Conservation (phyloP, 1,140 invertebrate genomes). For the Acyrthosiphon pisum region DNA sequence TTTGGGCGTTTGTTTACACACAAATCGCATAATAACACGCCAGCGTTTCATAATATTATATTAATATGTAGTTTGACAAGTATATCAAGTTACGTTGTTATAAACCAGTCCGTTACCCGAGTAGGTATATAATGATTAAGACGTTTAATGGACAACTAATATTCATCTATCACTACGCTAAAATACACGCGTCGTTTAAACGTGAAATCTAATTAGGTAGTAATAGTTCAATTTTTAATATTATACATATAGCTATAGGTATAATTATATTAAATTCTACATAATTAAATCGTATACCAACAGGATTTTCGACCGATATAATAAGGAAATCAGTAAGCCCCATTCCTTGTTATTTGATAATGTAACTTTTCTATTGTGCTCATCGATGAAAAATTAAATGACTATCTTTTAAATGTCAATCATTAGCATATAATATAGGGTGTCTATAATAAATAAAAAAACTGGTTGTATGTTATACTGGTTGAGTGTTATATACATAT, state of each 20-base stretch:
- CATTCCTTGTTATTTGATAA: neutral
- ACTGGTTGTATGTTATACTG: neutral
- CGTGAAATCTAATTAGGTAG: neutral
- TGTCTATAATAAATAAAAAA: slow-evolving; percentile 22
- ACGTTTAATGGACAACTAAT: slow-evolving; percentile 28
- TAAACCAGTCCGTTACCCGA: neutral
- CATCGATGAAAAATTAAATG: neutral
- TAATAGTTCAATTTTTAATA: neutral
- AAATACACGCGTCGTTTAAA: neutral
- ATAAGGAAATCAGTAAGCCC: neutral
- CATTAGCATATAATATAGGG: slow-evolving; percentile 22
- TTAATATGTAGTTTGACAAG: slow-evolving; percentile 18
- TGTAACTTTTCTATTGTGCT: neutral
- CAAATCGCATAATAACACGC: neutral
- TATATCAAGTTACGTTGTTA: slow-evolving; percentile 26
- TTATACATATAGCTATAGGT: neutral
- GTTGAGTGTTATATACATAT: neutral
- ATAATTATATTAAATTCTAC: neutral
- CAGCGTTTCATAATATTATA: neutral
- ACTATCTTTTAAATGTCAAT: slow-evolving; percentile 18
- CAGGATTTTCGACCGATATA: neutral
- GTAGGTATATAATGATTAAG: neutral
- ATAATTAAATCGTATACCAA: neutral
- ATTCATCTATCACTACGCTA: neutral
- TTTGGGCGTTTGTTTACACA: neutral